Conservation (phyloP, 1,140 invertebrate genomes). For the Chrysoperla carnea region DNA sequence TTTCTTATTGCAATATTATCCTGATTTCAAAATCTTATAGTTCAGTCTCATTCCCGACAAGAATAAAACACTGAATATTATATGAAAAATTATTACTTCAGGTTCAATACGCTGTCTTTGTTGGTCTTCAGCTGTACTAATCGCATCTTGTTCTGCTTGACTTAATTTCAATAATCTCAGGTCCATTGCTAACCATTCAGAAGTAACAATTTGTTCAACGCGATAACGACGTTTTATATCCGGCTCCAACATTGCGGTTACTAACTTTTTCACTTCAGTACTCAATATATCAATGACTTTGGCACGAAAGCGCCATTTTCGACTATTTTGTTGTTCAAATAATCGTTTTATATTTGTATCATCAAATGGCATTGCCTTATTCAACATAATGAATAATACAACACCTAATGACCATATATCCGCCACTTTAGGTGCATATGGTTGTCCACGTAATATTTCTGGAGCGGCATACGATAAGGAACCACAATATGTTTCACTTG, state of each 20-base stretch:
- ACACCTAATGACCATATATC: slow-evolving; percentile 54
- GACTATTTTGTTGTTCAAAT: slow-evolving; percentile 39
- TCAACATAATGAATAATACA: slow-evolving; percentile 53
- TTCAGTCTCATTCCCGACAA: too few relatives aligned
- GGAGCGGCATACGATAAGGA: slow-evolving; percentile 53
- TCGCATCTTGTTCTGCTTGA: slow-evolving; percentile 16
- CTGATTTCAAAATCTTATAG: too few relatives aligned
- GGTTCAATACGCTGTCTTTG: slow-evolving; percentile 6
- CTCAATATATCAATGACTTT: slow-evolving; percentile 31
- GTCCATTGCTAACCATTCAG: slow-evolving; percentile 43
- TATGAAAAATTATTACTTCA: too few relatives aligned
- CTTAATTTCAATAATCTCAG: slow-evolving; percentile 21
- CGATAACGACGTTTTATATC: slow-evolving; percentile 34
- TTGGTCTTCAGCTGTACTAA: slow-evolving; percentile 17
- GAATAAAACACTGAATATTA: too few relatives aligned
- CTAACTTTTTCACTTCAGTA: slow-evolving; percentile 33
- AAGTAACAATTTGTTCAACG: slow-evolving; percentile 32
- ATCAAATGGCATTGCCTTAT: slow-evolving; percentile 66
- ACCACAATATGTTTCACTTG: slow-evolving; percentile 53
- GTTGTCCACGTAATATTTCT: slow-evolving; percentile 42
- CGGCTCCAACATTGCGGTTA: slow-evolving; percentile 43
- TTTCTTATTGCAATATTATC: too few relatives aligned
- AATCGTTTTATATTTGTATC: slow-evolving; percentile 50
- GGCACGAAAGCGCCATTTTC: slow-evolving; percentile 44
- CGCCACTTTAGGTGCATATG: slow-evolving; percentile 40